Evolutionary conservation across 2,113 vertebrate species (phyloP).

Genomic region (Platysteira castanea): DNA sequence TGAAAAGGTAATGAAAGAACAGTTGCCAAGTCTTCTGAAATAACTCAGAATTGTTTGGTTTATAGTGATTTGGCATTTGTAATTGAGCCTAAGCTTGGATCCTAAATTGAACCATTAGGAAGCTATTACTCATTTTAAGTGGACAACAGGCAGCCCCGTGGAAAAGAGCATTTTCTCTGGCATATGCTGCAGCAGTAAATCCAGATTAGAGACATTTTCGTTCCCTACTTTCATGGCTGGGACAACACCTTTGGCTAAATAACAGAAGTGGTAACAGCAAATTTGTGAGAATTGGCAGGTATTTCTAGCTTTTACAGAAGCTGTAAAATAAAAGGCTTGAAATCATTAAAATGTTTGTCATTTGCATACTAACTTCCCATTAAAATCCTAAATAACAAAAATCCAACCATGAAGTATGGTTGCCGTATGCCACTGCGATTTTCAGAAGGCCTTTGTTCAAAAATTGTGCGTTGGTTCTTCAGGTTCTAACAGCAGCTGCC

Average conservation of each 20-base stretch:
- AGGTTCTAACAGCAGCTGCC: neutral
- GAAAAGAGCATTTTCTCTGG: slow-evolving; percentile 7
- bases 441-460: neutral
- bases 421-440: neutral
- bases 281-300: neutral
- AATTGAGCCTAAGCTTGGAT: neutral
- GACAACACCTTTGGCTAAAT: neutral
- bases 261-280: neutral
- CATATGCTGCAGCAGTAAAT: neutral
- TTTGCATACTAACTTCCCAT: neutral
- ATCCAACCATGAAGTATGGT: neutral
- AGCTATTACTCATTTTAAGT: neutral
- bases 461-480: neutral
- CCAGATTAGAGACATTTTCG: neutral
- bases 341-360: neutral
- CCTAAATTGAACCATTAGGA: neutral
- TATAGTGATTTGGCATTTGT: neutral
- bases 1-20: neutral
- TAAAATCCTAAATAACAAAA: neutral
- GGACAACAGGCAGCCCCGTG: neutral
- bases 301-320: neutral
- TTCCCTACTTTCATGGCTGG: neutral
- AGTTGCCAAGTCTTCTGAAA: neutral
- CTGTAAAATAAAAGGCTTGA: neutral
- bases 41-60: neutral